Percentiles rank a stretch among this genome's conserved stretches.
Evolutionary conservation across 2,888 invertebrate species (phyloP).

Genomic region (Leptura quadrifasciata): DNA sequence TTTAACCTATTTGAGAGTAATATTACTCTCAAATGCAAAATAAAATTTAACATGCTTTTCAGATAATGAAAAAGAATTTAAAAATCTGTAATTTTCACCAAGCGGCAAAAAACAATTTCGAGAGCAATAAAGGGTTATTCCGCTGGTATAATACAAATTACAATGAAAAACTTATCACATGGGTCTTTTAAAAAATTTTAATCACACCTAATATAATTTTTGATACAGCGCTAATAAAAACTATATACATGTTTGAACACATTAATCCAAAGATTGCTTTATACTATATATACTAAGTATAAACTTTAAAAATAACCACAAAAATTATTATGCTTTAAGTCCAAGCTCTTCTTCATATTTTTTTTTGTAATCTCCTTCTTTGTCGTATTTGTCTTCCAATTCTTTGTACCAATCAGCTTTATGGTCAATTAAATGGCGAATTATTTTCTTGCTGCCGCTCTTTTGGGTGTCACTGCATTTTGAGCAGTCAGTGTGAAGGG

Average conservation of each 20-base stretch:
- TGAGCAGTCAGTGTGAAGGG: constrained; percentile 80
- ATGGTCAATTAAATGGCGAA: constrained; percentile 81
- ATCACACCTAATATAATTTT: neutral
- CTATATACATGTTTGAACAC: neutral
- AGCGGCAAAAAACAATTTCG: too few species aligned
- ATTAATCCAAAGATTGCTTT: neutral
- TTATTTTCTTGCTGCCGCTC: constrained; percentile 79
- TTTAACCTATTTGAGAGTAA: too few species aligned
- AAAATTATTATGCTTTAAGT: constrained; percentile 47
- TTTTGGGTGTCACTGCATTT: constrained; percentile 83
- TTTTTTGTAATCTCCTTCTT: constrained; percentile 79
- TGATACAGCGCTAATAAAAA: neutral
- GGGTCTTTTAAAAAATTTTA: neutral
- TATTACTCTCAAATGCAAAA: too few species aligned
- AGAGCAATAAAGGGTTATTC: too few species aligned
- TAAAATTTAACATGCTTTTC: too few species aligned
- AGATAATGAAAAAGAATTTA: too few species aligned
- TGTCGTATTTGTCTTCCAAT: constrained; percentile 82
- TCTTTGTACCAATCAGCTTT: constrained; percentile 80
- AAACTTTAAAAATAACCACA: neutral
- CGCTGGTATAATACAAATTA: too few species aligned
- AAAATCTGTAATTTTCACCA: too few species aligned
- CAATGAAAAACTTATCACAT: too few species aligned
- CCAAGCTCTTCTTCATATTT: constrained; percentile 77
- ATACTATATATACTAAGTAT: neutral